Evolutionary conservation across 2,113 vertebrate genomes (phyloP).

Genomic region (Callipepla squamata): DNA sequence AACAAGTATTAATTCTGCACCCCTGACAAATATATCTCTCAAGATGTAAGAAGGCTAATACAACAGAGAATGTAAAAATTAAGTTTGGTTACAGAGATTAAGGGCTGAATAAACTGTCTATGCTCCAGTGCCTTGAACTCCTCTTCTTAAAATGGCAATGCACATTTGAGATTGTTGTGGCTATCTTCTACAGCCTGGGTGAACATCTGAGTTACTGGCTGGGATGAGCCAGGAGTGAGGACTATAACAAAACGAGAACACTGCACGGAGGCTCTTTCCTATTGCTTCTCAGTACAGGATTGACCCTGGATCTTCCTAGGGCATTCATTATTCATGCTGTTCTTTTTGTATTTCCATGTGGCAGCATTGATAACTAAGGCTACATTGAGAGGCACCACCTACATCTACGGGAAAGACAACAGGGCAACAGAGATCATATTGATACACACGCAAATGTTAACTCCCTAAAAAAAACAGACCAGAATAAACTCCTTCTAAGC

Average conservation of each 20-base stretch:
- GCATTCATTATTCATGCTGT: neutral
- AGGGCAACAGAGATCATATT: neutral
- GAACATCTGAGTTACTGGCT: neutral
- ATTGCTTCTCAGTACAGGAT: neutral
- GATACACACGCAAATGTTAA: neutral
- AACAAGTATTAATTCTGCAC: conserved; percentile 1
- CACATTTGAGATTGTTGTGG: neutral
- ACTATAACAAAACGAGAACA: neutral
- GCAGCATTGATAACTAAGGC: neutral
- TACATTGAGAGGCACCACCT: neutral
- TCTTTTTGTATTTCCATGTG: conserved; percentile 1
- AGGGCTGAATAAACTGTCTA: conserved; percentile 7
- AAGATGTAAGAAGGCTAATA: no score
- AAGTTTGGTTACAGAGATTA: conserved; percentile 6
- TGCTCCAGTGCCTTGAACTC: neutral
- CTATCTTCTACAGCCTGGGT: neutral
- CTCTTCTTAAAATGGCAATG: conserved; percentile 16
- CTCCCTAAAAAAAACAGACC: neutral
- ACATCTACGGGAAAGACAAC: neutral
- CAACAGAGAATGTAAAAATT: neutral
- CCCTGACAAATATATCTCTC: conserved; percentile 24
- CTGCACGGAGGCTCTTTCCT: neutral
- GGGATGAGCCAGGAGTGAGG: neutral
- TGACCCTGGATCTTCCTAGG: neutral
- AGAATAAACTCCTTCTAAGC: neutral